Evolutionary conservation across 53 echinoderm and acorn worm species (phyloP).

Genomic region (Actinopyga echinites): DNA sequence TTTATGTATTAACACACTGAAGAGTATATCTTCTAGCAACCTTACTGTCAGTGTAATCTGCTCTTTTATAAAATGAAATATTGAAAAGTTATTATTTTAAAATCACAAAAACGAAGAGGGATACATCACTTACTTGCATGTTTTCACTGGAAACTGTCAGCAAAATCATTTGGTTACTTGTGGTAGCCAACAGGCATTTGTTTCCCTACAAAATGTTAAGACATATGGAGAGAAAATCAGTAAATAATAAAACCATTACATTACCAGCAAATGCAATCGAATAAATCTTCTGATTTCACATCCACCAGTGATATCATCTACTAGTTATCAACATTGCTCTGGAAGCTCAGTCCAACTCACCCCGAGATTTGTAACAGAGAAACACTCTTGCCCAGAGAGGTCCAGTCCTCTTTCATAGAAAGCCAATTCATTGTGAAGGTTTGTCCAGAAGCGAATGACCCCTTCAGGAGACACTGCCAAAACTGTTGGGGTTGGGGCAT

Average conservation of each 20-base stretch:
- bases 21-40: too few relatives aligned
- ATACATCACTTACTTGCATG: constrained; percentile 65
- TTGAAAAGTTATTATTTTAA: too few relatives aligned
- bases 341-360: constrained; percentile 38
- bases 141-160: constrained; percentile 68
- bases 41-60: too few relatives aligned
- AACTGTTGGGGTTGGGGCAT: constrained; percentile 67
- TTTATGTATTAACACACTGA: too few relatives aligned
- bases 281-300: too few relatives aligned
- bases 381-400: constrained; percentile 89
- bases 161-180: constrained; percentile 87
- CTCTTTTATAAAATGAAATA: too few relatives aligned
- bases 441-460: constrained; percentile 92
- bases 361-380: constrained; percentile 86
- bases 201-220: constrained; percentile 62
- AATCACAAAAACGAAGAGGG: too few relatives aligned
- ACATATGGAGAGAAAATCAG: too few relatives aligned
- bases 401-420: constrained; percentile 86
- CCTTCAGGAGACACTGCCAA: constrained; percentile 95
- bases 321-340: background rate
- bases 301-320: too few relatives aligned
- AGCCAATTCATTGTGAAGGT: constrained; percentile 79
- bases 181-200: constrained; percentile 86
- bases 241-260: too few relatives aligned
- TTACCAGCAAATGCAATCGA: too few relatives aligned